These are phyloP conservation scores for Cheilosia pagana DNA, from an alignment of 2,888 invertebrate species.

Conservation along the genomic window DNA sequence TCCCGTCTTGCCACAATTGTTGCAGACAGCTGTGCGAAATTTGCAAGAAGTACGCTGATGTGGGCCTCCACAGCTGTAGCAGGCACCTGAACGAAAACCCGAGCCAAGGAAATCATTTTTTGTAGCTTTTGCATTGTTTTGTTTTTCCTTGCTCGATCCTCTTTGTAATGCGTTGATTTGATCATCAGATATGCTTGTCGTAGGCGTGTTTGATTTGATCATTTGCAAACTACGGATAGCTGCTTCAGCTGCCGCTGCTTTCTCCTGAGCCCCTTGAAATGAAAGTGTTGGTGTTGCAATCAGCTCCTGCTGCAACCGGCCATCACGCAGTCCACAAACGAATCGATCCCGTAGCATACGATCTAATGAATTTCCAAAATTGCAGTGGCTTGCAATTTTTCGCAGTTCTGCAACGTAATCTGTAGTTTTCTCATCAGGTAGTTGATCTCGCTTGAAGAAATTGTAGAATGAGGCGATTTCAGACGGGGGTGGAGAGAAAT, in stretches of 20 bases:
- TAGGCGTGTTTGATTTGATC: not conserved
- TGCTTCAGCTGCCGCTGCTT: too few species aligned
- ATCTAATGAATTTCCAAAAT: not conserved
- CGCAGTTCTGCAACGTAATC: too few species aligned
- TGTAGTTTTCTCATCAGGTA: not conserved
- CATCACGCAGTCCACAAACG: not conserved
- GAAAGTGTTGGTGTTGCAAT: constrained; percentile 16
- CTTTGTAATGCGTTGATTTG: too few species aligned
- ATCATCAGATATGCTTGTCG: too few species aligned
- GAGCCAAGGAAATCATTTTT: not conserved
- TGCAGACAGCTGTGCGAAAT: constrained; percentile 8
- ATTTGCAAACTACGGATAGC: not conserved
- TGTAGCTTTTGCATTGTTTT: too few species aligned
- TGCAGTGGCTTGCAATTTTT: not conserved
- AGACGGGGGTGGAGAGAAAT: constrained; percentile 9
- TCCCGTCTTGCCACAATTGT: not conserved
- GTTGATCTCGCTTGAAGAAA: constrained; percentile 17
- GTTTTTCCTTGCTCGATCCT: too few species aligned
- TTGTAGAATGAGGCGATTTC: constrained; percentile 22
- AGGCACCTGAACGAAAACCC: not conserved
- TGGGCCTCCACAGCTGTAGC: constrained; percentile 8
- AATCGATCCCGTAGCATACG: not conserved
- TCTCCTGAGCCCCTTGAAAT: too few species aligned
- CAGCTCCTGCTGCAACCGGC: constrained; percentile 52
- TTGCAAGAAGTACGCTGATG: constrained; percentile 5